Conservation (phyloP, 2,888 invertebrate genomes). For the Lasioglossum malachurum region DNA sequence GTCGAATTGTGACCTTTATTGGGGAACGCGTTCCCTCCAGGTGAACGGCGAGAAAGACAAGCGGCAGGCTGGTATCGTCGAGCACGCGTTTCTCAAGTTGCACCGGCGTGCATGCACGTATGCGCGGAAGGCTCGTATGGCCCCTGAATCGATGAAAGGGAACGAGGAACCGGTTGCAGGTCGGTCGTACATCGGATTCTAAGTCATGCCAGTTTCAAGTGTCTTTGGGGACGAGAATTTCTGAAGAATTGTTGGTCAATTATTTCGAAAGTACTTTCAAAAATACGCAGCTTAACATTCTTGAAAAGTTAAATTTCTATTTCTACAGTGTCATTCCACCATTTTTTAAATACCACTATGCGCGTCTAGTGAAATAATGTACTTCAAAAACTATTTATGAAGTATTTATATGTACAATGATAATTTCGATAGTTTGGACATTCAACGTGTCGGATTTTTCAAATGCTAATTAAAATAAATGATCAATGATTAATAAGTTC, state of each 20-base stretch:
- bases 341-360: neutral
- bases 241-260: constrained; percentile 8
- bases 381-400: neutral
- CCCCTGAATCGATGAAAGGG: constrained; percentile 73
- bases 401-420: neutral
- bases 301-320: neutral
- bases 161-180: constrained; percentile 76
- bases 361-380: neutral
- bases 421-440: too few species aligned
- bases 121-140: constrained; percentile 61
- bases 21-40: constrained; percentile 36
- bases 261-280: neutral
- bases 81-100: constrained; percentile 65
- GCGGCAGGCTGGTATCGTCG: constrained; percentile 43
- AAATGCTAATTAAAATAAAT: too few species aligned
- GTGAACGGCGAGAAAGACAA: constrained; percentile 55
- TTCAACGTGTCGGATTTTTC: too few species aligned
- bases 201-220: constrained; percentile 68
- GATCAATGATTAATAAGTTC: too few species aligned
- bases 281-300: neutral
- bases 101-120: constrained; percentile 64
- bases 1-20: constrained; percentile 55
- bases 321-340: neutral
- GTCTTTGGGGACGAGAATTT: constrained; percentile 45
- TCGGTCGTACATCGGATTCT: constrained; percentile 72